Evolutionary conservation across 2,113 vertebrate species (phyloP).

Genomic region (Clarias batrachus): DNA sequence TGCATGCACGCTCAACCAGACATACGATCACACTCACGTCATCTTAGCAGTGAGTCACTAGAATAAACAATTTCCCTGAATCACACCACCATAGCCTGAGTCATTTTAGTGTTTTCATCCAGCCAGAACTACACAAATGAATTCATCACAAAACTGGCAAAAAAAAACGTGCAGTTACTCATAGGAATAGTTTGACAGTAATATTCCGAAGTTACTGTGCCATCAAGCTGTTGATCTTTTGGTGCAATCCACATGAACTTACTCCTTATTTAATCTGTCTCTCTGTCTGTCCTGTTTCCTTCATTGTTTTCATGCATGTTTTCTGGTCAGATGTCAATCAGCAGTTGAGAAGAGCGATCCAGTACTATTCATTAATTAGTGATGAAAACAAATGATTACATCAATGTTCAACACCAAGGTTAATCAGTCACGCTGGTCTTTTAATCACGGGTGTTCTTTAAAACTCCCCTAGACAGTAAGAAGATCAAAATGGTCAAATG

Average conservation of each 20-base stretch:
- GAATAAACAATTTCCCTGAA: constrained; percentile 55
- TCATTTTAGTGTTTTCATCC: constrained; percentile 45
- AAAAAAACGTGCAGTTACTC: background rate
- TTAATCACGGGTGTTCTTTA: background rate
- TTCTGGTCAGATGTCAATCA: background rate
- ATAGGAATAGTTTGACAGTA: background rate
- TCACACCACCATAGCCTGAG: constrained; percentile 42
- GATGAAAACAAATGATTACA: background rate
- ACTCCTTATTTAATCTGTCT: background rate
- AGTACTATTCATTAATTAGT: background rate
- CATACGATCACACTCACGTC: constrained; percentile 53
- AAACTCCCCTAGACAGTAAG: background rate
- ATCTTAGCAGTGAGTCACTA: constrained; percentile 62
- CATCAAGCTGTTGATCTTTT: background rate
- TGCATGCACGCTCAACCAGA: constrained; percentile 41
- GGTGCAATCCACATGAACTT: background rate
- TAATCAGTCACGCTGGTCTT: background rate
- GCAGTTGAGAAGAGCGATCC: background rate
- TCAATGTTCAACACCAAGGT: background rate
- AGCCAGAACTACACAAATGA: constrained; percentile 49
- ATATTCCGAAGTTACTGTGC: background rate
- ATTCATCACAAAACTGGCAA: constrained; percentile 21
- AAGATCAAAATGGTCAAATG: background rate
- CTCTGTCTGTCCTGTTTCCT: background rate
- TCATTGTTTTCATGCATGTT: background rate